Conservation (phyloP, 2,797 vertebrate genomes). For the Podargus strigoides region DNA sequence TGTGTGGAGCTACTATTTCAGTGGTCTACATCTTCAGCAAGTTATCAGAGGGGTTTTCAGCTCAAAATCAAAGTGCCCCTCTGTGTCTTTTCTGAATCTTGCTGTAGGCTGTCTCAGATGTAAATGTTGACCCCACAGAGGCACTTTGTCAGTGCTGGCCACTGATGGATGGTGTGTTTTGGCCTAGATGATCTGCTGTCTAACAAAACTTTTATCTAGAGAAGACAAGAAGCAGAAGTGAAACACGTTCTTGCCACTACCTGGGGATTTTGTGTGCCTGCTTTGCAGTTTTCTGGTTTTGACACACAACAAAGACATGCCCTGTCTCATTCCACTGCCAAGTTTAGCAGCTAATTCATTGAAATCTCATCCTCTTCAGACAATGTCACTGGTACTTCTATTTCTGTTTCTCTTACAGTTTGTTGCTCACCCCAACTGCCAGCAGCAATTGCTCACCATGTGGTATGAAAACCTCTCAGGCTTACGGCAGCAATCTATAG, state of each 20-base stretch:
- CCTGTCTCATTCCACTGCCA: neutral
- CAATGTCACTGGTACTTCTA: neutral
- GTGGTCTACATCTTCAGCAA: neutral
- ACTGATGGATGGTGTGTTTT: neutral
- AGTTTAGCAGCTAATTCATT: neutral
- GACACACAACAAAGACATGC: rapidly evolving
- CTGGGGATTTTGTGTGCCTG: neutral
- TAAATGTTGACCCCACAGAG: neutral
- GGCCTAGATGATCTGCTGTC: neutral
- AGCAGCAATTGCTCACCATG: conserved; percentile 95
- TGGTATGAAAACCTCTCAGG: conserved; percentile 98
- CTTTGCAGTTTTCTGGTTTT: neutral
- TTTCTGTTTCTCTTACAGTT: conserved; percentile 80
- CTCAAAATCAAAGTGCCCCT: neutral
- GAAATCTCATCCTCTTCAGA: neutral
- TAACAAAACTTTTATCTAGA: neutral
- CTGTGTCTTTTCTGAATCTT: neutral
- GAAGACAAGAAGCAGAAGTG: neutral
- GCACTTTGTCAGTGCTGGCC: neutral
- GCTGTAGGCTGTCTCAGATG: neutral
- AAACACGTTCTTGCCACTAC: rapidly evolving
- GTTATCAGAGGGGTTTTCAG: neutral
- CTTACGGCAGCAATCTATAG: conserved; percentile 92
- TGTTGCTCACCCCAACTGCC: conserved; percentile 97
- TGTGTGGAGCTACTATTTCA: neutral